phyloP scores from a whole-genome alignment of 2,797 vertebrate species.

The Crenuchus spilurus region DNA sequence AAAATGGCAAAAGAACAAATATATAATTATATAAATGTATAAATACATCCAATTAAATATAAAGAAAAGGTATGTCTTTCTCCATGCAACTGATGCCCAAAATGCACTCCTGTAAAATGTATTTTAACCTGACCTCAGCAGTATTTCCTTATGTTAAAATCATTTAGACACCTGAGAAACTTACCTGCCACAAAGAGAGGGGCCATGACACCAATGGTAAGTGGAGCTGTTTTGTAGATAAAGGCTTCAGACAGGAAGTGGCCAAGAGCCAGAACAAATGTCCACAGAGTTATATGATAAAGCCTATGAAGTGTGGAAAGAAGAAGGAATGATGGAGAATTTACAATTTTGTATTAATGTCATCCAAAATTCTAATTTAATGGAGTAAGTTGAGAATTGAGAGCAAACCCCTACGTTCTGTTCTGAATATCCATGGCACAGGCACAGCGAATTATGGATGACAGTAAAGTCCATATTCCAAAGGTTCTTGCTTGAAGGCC shows the following conservation, averaged over 20 bases:
- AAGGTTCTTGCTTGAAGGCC: conserved; percentile 95
- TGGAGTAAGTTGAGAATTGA: background rate
- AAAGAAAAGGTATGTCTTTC: background rate
- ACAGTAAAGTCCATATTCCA: conserved; percentile 94
- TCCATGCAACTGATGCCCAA: background rate
- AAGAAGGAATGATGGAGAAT: background rate
- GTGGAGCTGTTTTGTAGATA: conserved; percentile 89
- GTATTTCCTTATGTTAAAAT: too few relatives aligned
- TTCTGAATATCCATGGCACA: conserved; percentile 96
- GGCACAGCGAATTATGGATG: conserved; percentile 90
- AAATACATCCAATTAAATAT: too few relatives aligned
- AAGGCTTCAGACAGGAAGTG: conserved; percentile 94
- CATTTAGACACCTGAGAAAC: conserved; percentile 61
- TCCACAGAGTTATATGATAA: conserved; percentile 94
- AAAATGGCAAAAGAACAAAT: background rate
- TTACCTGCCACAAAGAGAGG: conserved; percentile 95
- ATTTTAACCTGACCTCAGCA: too few relatives aligned
- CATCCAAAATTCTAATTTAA: background rate
- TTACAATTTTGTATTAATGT: background rate
- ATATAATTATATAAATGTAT: too few relatives aligned
- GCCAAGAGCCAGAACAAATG: conserved; percentile 90
- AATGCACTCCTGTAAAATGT: too few relatives aligned
- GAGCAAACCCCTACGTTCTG: conserved; percentile 79
- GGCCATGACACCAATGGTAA: conserved; percentile 92
- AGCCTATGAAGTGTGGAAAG: conserved; percentile 72